phyloP scores from a whole-genome alignment of 1,140 invertebrate species.

The Watersipora subatra region DNA sequence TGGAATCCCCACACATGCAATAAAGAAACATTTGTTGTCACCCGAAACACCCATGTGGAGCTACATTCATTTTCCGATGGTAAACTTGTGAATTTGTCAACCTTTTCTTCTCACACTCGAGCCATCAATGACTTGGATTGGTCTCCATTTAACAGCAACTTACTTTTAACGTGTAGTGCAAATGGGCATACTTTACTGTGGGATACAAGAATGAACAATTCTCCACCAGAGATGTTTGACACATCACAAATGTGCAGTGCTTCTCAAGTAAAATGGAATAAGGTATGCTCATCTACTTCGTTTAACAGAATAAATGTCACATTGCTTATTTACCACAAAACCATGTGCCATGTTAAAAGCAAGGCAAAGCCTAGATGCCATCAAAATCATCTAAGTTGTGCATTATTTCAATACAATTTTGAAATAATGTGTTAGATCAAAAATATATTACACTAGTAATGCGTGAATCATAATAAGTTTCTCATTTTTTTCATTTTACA shows the following conservation, averaged over 20 bases:
- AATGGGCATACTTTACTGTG: slow-evolving; percentile 86
- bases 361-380: too few species aligned
- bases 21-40: slow-evolving; percentile 70
- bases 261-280: slow-evolving; percentile 85
- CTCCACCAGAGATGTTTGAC: not conserved
- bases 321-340: too few species aligned
- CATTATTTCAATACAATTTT: too few species aligned
- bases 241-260: slow-evolving; percentile 52
- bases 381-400: too few species aligned
- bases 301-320: too few species aligned
- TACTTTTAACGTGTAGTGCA: slow-evolving; percentile 79
- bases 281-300: too few species aligned
- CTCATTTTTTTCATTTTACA: too few species aligned
- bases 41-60: slow-evolving; percentile 49
- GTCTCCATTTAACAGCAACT: slow-evolving; percentile 73
- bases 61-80: not conserved
- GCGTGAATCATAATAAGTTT: too few species aligned
- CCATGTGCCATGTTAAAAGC: too few species aligned
- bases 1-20: slow-evolving; percentile 71
- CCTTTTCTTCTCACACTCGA: not conserved
- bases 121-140: slow-evolving; percentile 72
- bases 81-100: not conserved
- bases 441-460: too few species aligned
- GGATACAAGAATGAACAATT: slow-evolving; percentile 52
- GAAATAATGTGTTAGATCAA: too few species aligned